Conservation (phyloP, 2,797 vertebrate species). For the Mionectes olivaceus region DNA sequence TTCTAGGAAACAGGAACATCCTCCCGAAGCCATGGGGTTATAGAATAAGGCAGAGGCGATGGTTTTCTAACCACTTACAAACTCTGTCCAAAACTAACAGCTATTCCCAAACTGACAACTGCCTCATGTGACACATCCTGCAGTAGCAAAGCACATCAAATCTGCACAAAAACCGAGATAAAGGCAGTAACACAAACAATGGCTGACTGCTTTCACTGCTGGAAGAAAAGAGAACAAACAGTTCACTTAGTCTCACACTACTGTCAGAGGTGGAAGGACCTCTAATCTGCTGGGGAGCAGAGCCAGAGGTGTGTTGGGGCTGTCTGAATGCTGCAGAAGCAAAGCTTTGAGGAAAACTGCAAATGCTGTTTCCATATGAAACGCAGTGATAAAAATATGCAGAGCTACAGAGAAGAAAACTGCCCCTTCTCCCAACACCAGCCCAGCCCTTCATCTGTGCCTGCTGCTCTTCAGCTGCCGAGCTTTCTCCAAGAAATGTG, state of each 20-base stretch:
- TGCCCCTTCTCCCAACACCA: neutral
- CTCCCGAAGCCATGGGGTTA: neutral
- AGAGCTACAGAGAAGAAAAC: neutral
- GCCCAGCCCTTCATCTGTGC: neutral
- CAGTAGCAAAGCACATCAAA: neutral
- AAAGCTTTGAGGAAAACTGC: neutral
- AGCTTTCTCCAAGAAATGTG: neutral
- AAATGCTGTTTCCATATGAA: neutral
- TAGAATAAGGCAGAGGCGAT: neutral
- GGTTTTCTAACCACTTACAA: neutral
- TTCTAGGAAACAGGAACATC: neutral
- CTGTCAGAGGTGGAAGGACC: neutral
- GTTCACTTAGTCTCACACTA: neutral
- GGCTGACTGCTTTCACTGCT: neutral
- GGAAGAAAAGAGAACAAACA: conserved; percentile 26
- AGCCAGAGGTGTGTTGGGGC: neutral
- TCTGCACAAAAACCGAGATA: neutral
- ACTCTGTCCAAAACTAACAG: neutral
- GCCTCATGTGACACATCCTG: rapidly evolving
- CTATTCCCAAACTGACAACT: neutral
- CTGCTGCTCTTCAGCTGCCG: rapidly evolving
- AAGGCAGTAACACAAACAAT: conserved; percentile 19
- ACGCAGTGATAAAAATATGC: neutral
- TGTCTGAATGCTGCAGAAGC: neutral
- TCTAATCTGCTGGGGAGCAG: neutral